phyloP scores from a whole-genome alignment of 2,113 vertebrate species.

The Thermophis baileyi region DNA sequence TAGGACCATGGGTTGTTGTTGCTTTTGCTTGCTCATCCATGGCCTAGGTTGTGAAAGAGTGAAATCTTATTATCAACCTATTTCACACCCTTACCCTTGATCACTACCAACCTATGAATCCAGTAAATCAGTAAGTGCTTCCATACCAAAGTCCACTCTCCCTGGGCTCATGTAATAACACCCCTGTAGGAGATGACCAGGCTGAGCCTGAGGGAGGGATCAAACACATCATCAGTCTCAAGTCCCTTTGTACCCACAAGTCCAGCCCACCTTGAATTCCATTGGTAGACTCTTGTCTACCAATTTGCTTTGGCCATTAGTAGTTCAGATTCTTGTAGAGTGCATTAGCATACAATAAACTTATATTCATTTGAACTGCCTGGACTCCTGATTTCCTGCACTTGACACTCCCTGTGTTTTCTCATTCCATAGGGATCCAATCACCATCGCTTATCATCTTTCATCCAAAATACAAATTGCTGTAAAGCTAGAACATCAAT shows the following conservation, averaged over 20 bases:
- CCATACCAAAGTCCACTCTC: not conserved
- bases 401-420: not conserved
- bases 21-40: not conserved
- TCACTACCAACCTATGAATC: not conserved
- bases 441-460: not conserved
- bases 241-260: not conserved
- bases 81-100: not conserved
- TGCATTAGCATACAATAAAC: not conserved
- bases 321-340: not conserved
- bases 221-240: not conserved
- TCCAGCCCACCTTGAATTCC: not conserved
- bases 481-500: not conserved
- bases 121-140: not conserved
- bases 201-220: not conserved
- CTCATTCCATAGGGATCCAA: not conserved
- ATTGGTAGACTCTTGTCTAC: not conserved
- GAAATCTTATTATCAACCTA: not conserved
- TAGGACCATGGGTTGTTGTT: not conserved
- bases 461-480: not conserved
- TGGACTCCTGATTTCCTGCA: not conserved
- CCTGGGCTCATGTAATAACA: not conserved
- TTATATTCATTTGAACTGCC: not conserved
- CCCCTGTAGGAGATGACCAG: not conserved
- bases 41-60: not conserved
- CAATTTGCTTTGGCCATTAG: not conserved